Evolutionary conservation across 2,888 invertebrate genomes (phyloP).

Genomic region (Eupithecia subfuscata): DNA sequence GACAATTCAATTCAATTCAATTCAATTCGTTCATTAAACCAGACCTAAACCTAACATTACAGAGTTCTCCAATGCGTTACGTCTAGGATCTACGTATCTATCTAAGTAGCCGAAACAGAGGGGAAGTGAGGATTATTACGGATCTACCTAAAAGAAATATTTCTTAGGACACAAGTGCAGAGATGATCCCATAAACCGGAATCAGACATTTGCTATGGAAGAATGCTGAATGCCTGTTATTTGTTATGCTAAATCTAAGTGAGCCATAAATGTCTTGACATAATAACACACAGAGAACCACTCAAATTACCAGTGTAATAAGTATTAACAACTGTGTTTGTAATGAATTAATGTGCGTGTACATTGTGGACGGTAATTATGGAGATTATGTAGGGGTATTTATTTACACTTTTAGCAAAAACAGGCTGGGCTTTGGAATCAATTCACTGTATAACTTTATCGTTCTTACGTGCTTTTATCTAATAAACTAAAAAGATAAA

Average conservation of each 20-base stretch:
- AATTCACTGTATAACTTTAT: too few relatives aligned
- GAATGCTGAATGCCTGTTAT: conserved; percentile 73
- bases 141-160: background rate
- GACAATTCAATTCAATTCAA: too few relatives aligned
- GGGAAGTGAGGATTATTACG: too few relatives aligned
- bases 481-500: too few relatives aligned
- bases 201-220: conserved; percentile 52
- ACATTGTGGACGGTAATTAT: conserved; percentile 63
- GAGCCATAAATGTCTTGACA: conserved; percentile 63
- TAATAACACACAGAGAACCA: conserved; percentile 65
- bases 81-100: too few relatives aligned
- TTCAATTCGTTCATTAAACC: too few relatives aligned
- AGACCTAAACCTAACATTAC: too few relatives aligned
- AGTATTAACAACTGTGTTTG: conserved; percentile 67
- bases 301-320: conserved; percentile 70
- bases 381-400: conserved; percentile 48
- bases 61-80: too few relatives aligned
- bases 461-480: too few relatives aligned
- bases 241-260: conserved; percentile 76
- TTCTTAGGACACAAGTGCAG: background rate
- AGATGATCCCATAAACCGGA: conserved; percentile 39
- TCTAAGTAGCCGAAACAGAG: too few relatives aligned
- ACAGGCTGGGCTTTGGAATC: background rate
- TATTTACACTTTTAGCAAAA: background rate
- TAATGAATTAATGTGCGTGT: conserved; percentile 67